Percentiles rank a stretch among this genome's conserved stretches.
These are phyloP conservation scores for Noctilio leporinus DNA, from an alignment of 2,113 vertebrate genomes.

Conservation along the genomic window DNA sequence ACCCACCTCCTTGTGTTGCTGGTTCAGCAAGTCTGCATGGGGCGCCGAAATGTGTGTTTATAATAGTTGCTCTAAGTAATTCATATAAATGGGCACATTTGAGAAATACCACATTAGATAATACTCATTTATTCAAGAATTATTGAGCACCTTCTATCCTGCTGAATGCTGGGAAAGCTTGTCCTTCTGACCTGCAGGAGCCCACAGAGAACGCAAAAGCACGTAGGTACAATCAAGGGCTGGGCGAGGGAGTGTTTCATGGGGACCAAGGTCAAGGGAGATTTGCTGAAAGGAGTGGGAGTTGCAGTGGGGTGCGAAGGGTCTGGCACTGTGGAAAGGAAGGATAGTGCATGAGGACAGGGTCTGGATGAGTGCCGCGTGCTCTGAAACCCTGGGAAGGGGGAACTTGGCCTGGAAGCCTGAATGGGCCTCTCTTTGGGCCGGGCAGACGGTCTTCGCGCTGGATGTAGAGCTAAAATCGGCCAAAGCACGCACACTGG, in stretches of 20 bases:
- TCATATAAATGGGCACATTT: neutral
- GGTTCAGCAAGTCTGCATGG: neutral
- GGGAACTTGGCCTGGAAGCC: neutral
- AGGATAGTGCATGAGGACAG: neutral
- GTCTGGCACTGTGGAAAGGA: neutral
- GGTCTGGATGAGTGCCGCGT: neutral
- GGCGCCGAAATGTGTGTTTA: neutral
- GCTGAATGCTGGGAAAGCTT: neutral
- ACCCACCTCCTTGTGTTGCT: neutral
- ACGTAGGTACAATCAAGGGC: neutral
- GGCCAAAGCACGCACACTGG: neutral
- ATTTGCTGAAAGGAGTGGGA: neutral
- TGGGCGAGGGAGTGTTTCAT: neutral
- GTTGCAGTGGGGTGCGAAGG: neutral
- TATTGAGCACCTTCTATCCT: neutral
- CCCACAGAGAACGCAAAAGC: neutral
- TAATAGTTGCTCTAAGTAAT: neutral
- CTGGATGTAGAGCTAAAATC: neutral
- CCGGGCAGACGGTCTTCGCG: rapidly evolving
- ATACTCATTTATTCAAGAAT: neutral
- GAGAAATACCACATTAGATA: neutral
- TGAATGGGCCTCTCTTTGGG: neutral
- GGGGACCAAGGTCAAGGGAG: neutral
- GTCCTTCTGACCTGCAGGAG: neutral
- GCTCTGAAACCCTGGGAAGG: neutral